Evolutionary conservation across 2,888 invertebrate genomes (phyloP).

Genomic region (Hesperia comma): DNA sequence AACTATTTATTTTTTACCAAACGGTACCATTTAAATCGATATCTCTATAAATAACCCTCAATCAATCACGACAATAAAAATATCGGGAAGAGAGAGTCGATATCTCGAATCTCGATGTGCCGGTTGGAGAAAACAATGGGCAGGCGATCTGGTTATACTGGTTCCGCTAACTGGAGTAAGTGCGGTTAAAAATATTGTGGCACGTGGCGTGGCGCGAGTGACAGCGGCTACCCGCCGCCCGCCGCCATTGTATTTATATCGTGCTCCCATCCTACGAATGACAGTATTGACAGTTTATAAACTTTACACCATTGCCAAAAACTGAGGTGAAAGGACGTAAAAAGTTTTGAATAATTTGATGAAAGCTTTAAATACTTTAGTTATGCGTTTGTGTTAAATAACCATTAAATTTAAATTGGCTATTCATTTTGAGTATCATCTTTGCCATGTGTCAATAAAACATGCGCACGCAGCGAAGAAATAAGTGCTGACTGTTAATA

Average conservation of each 20-base stretch:
- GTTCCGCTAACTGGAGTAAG: slow-evolving; percentile 25
- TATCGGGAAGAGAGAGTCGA: slow-evolving; percentile 35
- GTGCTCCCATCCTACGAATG: too few relatives aligned
- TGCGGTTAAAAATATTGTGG: slow-evolving; percentile 22
- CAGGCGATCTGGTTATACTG: slow-evolving; percentile 23
- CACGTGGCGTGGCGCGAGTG: slow-evolving; percentile 14
- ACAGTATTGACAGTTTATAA: too few relatives aligned
- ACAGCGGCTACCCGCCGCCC: not conserved
- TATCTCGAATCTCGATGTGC: slow-evolving; percentile 35
- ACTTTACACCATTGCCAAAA: too few relatives aligned
- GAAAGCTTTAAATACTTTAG: too few relatives aligned
- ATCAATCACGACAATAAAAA: slow-evolving; percentile 33
- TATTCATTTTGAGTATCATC: too few relatives aligned
- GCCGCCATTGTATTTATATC: not conserved
- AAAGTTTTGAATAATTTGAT: too few relatives aligned
- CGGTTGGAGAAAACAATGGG: slow-evolving; percentile 33
- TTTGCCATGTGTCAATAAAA: too few relatives aligned
- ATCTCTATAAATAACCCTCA: slow-evolving; percentile 17
- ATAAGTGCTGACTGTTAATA: too few relatives aligned
- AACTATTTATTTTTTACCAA: slow-evolving; percentile 9
- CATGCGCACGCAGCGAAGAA: too few relatives aligned
- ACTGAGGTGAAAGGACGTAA: too few relatives aligned
- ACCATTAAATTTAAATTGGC: too few relatives aligned
- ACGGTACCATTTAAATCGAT: slow-evolving; percentile 7
- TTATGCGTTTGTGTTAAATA: too few relatives aligned